phyloP scores from a whole-genome alignment of 2,888 invertebrate genomes.

The Trypoxylon attenuatum region DNA sequence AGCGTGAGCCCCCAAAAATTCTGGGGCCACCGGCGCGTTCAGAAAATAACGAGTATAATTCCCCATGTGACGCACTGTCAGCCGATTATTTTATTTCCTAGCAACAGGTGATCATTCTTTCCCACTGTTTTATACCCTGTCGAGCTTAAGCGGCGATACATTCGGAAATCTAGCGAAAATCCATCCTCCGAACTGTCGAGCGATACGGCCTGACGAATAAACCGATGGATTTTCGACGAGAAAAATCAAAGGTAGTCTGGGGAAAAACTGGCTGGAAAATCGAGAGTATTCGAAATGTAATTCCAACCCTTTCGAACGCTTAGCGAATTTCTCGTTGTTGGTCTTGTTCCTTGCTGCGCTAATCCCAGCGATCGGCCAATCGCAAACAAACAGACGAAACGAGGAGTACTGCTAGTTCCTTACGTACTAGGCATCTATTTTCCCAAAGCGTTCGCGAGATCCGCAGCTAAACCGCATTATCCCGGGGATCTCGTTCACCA shows the following conservation, averaged over 20 bases:
- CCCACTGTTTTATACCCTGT: constrained; percentile 53
- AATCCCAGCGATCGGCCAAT: too few species aligned
- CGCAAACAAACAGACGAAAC: not conserved
- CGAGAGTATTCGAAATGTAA: too few species aligned
- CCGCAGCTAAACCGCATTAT: constrained; percentile 55
- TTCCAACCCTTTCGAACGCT: too few species aligned
- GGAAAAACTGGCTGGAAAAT: not conserved
- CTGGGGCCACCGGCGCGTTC: constrained; percentile 1
- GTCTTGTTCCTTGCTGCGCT: too few species aligned
- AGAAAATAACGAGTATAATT: constrained; percentile 43
- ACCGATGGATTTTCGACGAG: too few species aligned
- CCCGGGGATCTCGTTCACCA: constrained; percentile 28
- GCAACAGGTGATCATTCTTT: constrained; percentile 53
- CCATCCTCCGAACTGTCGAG: constrained; percentile 20
- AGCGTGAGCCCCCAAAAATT: constrained; percentile 21
- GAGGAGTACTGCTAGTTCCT: not conserved
- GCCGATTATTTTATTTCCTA: constrained; percentile 47
- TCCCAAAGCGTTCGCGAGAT: constrained; percentile 39
- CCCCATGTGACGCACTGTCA: constrained; percentile 40
- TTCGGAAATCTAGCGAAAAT: constrained; percentile 15
- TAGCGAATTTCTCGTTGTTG: not conserved
- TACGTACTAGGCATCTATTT: constrained; percentile 38
- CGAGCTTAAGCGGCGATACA: constrained; percentile 19
- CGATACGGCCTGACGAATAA: too few species aligned
- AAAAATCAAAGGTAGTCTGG: constrained; percentile 19